A percentile compares a stretch with the other conserved stretches of the same genome.
phyloP scores from a whole-genome alignment of 2,797 vertebrate genomes.

The Falco biarmicus region DNA sequence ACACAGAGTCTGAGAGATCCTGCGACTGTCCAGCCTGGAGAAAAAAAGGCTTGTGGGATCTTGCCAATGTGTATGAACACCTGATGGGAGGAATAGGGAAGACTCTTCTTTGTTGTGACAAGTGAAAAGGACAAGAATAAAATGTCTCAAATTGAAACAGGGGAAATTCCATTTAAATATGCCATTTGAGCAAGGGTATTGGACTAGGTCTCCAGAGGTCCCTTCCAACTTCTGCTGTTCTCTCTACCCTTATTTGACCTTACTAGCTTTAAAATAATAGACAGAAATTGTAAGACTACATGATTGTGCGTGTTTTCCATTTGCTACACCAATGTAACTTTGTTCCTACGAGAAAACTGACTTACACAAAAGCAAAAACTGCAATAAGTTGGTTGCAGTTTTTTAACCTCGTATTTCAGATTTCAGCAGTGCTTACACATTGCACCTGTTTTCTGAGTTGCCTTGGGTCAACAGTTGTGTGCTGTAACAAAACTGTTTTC shows the following conservation, averaged over 20 bases:
- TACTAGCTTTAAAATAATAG: background rate
- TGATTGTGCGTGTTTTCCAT: background rate
- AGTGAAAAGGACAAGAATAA: background rate
- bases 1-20: background rate
- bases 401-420: background rate
- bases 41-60: background rate
- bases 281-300: background rate
- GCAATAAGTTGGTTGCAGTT: background rate
- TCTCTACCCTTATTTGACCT: background rate
- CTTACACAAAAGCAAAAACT: background rate
- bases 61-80: background rate
- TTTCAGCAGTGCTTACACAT: background rate
- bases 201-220: background rate
- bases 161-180: background rate
- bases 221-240: background rate
- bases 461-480: background rate
- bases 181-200: background rate
- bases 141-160: background rate
- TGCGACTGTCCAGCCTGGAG: background rate
- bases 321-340: background rate
- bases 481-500: background rate
- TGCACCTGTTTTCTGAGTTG: background rate
- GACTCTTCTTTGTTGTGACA: rapidly evolving
- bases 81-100: background rate
- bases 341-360: background rate